Conservation (phyloP, 2,113 vertebrate species). For the Colaptes auratus region DNA sequence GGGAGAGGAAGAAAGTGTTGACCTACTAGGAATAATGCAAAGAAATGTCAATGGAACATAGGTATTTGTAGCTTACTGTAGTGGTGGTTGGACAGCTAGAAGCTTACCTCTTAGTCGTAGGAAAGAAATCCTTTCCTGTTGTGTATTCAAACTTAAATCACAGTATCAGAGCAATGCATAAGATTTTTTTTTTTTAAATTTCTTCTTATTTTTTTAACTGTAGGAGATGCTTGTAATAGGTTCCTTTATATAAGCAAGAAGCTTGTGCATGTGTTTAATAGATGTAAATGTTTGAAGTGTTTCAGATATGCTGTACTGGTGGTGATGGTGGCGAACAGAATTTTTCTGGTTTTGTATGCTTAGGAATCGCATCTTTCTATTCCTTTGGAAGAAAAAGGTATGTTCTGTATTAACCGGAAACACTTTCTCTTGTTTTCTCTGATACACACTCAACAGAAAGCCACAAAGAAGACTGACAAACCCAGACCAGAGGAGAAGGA, state of each 20-base stretch:
- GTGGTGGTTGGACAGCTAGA: not conserved
- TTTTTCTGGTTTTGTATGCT: not conserved
- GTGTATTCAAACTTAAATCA: not conserved
- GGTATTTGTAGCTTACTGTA: not conserved
- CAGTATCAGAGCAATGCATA: not conserved
- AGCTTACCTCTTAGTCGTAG: not conserved
- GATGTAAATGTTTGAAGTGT: not conserved
- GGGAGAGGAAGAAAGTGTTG: not conserved
- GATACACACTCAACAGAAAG: slow-evolving; percentile 81
- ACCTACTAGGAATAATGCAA: not conserved
- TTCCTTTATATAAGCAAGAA: not conserved
- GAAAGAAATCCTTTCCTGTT: not conserved
- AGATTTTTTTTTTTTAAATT: not conserved
- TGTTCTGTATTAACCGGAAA: not conserved
- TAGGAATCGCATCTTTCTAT: not conserved
- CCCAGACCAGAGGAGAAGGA: slow-evolving; percentile 79
- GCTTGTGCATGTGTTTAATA: not conserved
- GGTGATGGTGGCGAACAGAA: not conserved
- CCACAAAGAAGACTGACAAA: slow-evolving; percentile 90
- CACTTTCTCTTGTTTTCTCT: not conserved
- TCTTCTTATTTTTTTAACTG: not conserved
- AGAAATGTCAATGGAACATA: not conserved
- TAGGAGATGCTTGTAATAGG: not conserved
- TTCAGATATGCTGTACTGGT: not conserved
- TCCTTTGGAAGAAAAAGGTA: not conserved